These are phyloP conservation scores for Arrhopalites spinosus DNA, from an alignment of 2,888 invertebrate species.

Conservation along the genomic window DNA sequence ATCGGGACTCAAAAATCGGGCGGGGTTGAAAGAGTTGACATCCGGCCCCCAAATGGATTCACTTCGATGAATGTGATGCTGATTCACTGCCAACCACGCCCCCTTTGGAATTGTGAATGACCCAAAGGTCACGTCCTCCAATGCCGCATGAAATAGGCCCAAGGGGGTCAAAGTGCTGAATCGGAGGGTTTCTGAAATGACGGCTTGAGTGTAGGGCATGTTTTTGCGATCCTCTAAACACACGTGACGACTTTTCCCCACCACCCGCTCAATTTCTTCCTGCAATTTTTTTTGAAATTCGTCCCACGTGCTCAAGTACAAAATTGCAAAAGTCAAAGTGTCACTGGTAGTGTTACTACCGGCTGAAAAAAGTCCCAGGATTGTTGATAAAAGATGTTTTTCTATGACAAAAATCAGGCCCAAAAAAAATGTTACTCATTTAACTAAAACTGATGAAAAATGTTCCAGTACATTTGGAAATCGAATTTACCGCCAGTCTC, in stretches of 20 bases:
- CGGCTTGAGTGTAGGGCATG: neutral
- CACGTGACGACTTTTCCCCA: neutral
- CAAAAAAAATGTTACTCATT: too few relatives aligned
- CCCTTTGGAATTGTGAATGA: slow-evolving; percentile 20
- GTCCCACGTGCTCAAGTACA: slow-evolving; percentile 2
- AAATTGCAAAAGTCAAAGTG: slow-evolving; percentile 6
- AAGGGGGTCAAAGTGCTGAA: neutral
- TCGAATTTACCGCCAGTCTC: slow-evolving; percentile 7
- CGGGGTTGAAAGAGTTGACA: neutral
- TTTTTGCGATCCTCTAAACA: neutral
- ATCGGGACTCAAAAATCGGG: slow-evolving; percentile 1
- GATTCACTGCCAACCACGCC: neutral
- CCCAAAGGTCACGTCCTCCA: slow-evolving; percentile 7
- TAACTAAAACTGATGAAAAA: too few relatives aligned
- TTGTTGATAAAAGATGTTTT: too few relatives aligned
- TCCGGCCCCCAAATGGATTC: neutral
- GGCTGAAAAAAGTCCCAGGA: too few relatives aligned
- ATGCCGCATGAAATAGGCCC: neutral
- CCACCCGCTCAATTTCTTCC: slow-evolving; percentile 8
- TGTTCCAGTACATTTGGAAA: too few relatives aligned
- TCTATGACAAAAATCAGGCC: too few relatives aligned
- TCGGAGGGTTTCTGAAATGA: neutral
- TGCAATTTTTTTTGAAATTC: slow-evolving; percentile 18
- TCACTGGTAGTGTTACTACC: neutral
- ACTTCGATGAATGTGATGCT: neutral